These are phyloP conservation scores for Drosophila bifasciata DNA, from an alignment of 1,140 invertebrate species.

Conservation along the genomic window DNA sequence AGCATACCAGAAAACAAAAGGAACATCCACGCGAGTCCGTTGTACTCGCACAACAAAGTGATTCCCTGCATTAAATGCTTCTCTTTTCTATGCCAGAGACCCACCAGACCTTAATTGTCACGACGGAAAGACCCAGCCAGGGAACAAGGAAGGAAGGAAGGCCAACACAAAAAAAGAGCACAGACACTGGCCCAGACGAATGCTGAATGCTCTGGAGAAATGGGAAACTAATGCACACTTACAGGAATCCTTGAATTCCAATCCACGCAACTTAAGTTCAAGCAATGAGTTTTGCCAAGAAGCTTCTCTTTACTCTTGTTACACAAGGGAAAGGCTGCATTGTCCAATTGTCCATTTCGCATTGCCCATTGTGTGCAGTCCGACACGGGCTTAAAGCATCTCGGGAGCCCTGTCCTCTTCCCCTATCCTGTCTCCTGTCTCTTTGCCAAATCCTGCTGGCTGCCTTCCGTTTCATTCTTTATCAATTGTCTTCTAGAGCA, in stretches of 20 bases:
- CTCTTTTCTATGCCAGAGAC: slow-evolving; percentile 55
- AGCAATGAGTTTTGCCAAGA: background rate
- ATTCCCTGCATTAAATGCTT: slow-evolving; percentile 67
- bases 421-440: background rate
- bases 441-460: background rate
- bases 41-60: slow-evolving; percentile 48
- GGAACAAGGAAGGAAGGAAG: background rate
- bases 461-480: slow-evolving; percentile 49
- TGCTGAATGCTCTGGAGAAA: slow-evolving; percentile 10
- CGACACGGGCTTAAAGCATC: slow-evolving; percentile 50
- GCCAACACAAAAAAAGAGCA: background rate
- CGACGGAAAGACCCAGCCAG: slow-evolving; percentile 24
- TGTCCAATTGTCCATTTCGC: slow-evolving; percentile 44
- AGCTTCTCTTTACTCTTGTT: slow-evolving; percentile 15
- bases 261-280: background rate
- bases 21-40: slow-evolving; percentile 7
- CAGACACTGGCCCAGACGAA: background rate
- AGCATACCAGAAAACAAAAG: slow-evolving; percentile 52
- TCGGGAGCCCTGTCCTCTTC: background rate
- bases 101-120: slow-evolving; percentile 51
- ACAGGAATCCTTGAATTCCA: background rate
- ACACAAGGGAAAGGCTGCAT: slow-evolving; percentile 23
- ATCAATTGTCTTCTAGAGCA: slow-evolving; percentile 74
- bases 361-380: slow-evolving; percentile 26
- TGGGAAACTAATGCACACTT: background rate